phyloP scores from a whole-genome alignment of 2,888 invertebrate species.

The Girardia tigrina region DNA sequence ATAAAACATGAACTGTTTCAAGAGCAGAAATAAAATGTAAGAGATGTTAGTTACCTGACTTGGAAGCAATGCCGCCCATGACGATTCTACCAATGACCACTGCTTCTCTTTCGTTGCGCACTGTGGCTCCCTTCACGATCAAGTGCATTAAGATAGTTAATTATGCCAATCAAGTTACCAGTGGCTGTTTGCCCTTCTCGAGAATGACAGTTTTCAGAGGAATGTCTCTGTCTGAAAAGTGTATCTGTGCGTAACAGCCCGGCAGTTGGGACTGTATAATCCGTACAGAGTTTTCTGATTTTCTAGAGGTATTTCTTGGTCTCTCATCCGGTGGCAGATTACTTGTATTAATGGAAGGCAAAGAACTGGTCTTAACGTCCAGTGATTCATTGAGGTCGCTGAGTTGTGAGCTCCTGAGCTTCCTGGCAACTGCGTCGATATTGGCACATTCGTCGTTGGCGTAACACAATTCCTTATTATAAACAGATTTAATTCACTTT shows the following conservation, averaged over 20 bases:
- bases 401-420: background rate
- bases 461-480: background rate
- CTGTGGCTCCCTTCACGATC: slow-evolving; percentile 33
- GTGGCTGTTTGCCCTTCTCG: slow-evolving; percentile 3
- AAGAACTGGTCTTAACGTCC: background rate
- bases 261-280: background rate
- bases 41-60: slow-evolving; percentile 26
- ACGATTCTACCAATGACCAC: slow-evolving; percentile 34
- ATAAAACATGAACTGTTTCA: too few species aligned
- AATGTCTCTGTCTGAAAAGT: background rate
- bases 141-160: background rate
- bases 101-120: slow-evolving; percentile 35
- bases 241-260: slow-evolving; percentile 8
- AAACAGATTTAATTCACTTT: too few species aligned
- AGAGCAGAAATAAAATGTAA: too few species aligned
- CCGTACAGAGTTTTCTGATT: background rate
- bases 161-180: background rate
- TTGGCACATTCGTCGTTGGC: slow-evolving; percentile 14
- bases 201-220: background rate
- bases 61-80: slow-evolving; percentile 33
- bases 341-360: background rate
- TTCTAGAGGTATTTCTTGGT: background rate
- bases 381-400: background rate
- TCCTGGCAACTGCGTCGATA: background rate
- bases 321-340: background rate